These are phyloP conservation scores for Corythoichthys haematopterus DNA, from an alignment of 2,113 vertebrate species.

Conservation along the genomic window DNA sequence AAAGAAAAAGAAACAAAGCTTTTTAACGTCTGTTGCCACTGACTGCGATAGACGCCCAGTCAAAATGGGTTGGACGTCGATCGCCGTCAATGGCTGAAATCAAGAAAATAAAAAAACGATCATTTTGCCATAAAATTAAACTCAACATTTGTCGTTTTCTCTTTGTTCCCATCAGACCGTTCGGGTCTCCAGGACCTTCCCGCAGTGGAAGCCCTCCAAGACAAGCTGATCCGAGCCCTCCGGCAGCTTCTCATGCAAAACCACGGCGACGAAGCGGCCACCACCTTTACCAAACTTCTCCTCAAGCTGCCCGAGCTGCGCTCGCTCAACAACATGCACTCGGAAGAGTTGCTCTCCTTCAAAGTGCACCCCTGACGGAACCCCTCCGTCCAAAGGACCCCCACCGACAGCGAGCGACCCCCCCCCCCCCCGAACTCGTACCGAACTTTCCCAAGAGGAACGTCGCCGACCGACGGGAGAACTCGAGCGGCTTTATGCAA, in stretches of 20 bases:
- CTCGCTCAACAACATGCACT: constrained; percentile 98
- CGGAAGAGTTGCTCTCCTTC: constrained; percentile 95
- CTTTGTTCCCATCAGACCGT: constrained; percentile 75
- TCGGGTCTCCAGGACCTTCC: constrained; percentile 90
- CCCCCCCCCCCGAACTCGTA: constrained; percentile 23
- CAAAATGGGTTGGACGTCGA: too few species aligned
- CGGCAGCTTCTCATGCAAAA: constrained; percentile 93
- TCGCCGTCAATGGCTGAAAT: too few species aligned
- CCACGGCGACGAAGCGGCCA: constrained; percentile 85
- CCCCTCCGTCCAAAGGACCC: too few species aligned
- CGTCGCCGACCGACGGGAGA: constrained; percentile 46
- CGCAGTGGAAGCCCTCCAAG: constrained; percentile 91
- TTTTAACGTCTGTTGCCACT: too few species aligned
- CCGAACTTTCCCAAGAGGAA: constrained; percentile 54
- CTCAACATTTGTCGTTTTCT: background rate
- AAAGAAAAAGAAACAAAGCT: too few species aligned
- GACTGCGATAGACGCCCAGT: too few species aligned
- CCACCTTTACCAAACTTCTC: constrained; percentile 95
- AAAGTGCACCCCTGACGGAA: constrained; percentile 86
- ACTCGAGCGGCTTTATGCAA: constrained; percentile 31
- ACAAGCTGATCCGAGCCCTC: constrained; percentile 89
- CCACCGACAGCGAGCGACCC: background rate
- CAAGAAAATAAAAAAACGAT: too few species aligned
- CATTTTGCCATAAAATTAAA: too few species aligned
- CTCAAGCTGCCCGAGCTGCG: constrained; percentile 94